These are phyloP conservation scores for Tholera decimalis DNA, from an alignment of 2,888 invertebrate species.

Conservation along the genomic window DNA sequence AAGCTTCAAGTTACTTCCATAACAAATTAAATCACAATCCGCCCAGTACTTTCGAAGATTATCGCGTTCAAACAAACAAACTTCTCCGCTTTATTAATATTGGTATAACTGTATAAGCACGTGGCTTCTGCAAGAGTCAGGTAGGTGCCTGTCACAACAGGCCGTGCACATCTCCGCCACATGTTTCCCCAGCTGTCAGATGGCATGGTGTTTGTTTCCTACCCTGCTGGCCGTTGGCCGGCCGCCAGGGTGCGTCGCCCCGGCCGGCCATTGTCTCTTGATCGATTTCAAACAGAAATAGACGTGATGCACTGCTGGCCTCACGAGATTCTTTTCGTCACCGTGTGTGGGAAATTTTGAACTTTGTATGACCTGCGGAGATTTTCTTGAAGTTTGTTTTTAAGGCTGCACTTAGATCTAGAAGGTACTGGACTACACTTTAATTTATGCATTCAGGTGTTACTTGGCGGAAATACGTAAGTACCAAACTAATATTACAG, in stretches of 20 bases:
- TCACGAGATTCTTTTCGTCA: constrained; percentile 42
- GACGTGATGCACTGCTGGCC: constrained; percentile 59
- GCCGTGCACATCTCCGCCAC: constrained; percentile 5
- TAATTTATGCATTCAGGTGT: too few relatives aligned
- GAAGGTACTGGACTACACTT: too few relatives aligned
- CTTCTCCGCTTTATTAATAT: too few relatives aligned
- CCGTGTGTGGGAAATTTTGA: constrained; percentile 20
- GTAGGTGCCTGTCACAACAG: constrained; percentile 6
- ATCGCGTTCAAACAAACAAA: too few relatives aligned
- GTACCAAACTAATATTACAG: too few relatives aligned
- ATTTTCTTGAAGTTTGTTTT: not conserved
- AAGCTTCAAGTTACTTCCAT: too few relatives aligned
- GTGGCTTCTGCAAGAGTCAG: not conserved
- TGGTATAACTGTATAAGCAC: not conserved
- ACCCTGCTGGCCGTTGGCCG: constrained; percentile 71
- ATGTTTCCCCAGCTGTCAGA: constrained; percentile 36
- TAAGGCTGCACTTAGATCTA: too few relatives aligned
- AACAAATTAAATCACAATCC: too few relatives aligned
- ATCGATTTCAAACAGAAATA: constrained; percentile 69
- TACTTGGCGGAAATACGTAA: too few relatives aligned
- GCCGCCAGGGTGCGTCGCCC: constrained; percentile 73
- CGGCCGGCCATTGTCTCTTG: constrained; percentile 71
- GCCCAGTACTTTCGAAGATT: too few relatives aligned
- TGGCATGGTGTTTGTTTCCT: constrained; percentile 49
- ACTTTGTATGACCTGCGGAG: constrained; percentile 14